Conservation (phyloP, 2,888 invertebrate genomes). For the Nineta flava region DNA sequence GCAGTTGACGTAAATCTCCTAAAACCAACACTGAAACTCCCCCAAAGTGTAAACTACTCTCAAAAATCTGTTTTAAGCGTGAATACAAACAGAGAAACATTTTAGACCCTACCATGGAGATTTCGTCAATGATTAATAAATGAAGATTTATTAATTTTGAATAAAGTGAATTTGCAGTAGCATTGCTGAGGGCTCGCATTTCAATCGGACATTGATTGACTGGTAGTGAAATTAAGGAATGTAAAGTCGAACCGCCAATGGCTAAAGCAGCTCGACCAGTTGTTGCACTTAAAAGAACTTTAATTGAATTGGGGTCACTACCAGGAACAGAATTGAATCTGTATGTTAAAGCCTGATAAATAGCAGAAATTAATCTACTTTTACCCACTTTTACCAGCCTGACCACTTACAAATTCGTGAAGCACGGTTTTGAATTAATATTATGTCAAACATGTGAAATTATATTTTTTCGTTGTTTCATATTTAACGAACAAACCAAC, state of each 20-base stretch:
- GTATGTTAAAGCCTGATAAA: slow-evolving; percentile 14
- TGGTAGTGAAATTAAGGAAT: slow-evolving; percentile 15
- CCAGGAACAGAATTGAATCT: slow-evolving; percentile 13
- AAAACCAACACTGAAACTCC: slow-evolving; percentile 19
- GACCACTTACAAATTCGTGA: slow-evolving; percentile 14
- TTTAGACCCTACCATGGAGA: slow-evolving; percentile 18
- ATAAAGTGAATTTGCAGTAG: slow-evolving; percentile 7
- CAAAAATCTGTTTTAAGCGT: slow-evolving; percentile 15
- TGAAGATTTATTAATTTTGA: slow-evolving; percentile 9
- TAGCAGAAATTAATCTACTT: slow-evolving; percentile 15
- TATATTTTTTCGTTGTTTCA: no score
- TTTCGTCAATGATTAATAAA: slow-evolving; percentile 20
- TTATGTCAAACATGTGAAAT: no score
- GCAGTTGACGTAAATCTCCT: slow-evolving; percentile 21
- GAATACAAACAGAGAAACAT: no score
- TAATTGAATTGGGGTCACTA: slow-evolving; percentile 11
- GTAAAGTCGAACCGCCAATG: slow-evolving; percentile 16
- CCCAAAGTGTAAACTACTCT: slow-evolving; percentile 17
- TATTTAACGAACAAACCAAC: no score
- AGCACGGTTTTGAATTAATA: slow-evolving; percentile 9
- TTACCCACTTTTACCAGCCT: slow-evolving; percentile 20
- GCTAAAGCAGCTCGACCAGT: slow-evolving; percentile 16
- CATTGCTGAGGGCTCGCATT: no score
- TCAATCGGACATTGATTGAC: slow-evolving; percentile 5
- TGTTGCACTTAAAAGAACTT: slow-evolving; percentile 14